Evolutionary conservation across 1,140 invertebrate genomes (phyloP), one percentile per base, ranked within the genome.

Genomic region (Matsumurasca onukii): DNA sequence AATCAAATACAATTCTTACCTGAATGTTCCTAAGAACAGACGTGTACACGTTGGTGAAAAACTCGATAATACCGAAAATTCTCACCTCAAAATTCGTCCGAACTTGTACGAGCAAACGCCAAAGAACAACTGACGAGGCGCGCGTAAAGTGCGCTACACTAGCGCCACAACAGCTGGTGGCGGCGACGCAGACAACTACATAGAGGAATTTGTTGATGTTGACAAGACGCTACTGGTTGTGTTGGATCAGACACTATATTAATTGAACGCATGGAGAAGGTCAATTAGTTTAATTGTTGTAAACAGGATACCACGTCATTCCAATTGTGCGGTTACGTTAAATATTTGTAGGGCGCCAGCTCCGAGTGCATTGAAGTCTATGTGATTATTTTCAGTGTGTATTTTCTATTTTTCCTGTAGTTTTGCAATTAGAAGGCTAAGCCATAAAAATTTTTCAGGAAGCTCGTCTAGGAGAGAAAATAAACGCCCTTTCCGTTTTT

Each of bases 271-370:
- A 59, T 59, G 55, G 2, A 9, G 55, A 59, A 29, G 55, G 55
- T 59, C 55, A 59, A 59, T 59, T 59, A 27, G 55, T 59, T 59
- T 59, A 59, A 59, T 59, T 59, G 55, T 59, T 59, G 55, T 59
- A 59, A 59, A 59, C 55, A 59, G 55, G 55, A 59, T 59, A 59
- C 49, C 55, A 59, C 55, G 55, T 59, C 55, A 59, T 59, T 59
- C 25, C 25, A 25, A 59, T 59, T 59, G 22, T 22, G 30, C 15
- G 3, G n/a, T 5, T 29, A 52, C 3, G 5, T 52, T 52, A 39
- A 5, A 39, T 39, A 9, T 39, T 39, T 39, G 34, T 39, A 17
- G 34, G 34, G 34, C 5, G 34, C 34, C 34, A 17, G 34, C 5
- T 39, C 5, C 34, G 34, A 39, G 34, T 39, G 34, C 17, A 39